Evolutionary conservation across 2,888 invertebrate genomes (phyloP).

Genomic region (Dasypolia templi): DNA sequence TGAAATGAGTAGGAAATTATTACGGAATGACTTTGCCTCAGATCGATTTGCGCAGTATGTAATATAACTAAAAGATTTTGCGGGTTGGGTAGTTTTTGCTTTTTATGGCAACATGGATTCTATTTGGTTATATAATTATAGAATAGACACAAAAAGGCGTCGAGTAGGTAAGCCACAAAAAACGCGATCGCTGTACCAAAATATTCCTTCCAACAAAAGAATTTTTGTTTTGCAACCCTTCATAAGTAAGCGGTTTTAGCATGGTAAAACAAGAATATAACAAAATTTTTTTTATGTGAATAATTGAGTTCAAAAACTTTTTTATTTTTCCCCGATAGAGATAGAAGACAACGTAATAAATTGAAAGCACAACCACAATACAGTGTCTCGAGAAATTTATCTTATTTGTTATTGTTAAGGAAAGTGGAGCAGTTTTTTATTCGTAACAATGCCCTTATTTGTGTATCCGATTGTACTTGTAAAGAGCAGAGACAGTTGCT

Average conservation of each 20-base stretch:
- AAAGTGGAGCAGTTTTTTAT: constrained; percentile 42
- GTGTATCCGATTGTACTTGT: constrained; percentile 32
- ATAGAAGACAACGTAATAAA: constrained; percentile 37
- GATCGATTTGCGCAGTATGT: not conserved
- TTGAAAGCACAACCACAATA: constrained; percentile 34
- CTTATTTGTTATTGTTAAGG: constrained; percentile 33
- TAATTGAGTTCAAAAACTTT: constrained; percentile 17
- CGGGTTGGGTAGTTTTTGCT: not conserved
- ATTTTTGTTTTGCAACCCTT: not conserved
- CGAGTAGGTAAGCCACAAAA: not conserved
- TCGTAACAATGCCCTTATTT: constrained; percentile 23
- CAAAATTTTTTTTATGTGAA: constrained; percentile 11
- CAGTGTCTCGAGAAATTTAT: constrained; percentile 29
- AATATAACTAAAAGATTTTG: constrained; percentile 5
- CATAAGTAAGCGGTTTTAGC: not conserved
- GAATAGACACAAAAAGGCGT: not conserved
- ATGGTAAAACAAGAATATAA: constrained; percentile 5
- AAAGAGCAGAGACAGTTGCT: constrained; percentile 24
- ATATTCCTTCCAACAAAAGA: not conserved
- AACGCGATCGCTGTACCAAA: not conserved
- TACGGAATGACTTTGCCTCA: not conserved
- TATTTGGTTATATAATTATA: too few species aligned
- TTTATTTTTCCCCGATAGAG: constrained; percentile 3
- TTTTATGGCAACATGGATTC: not conserved
- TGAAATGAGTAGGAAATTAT: constrained; percentile 18